Conservation (phyloP, 2,797 vertebrate genomes). For the Zonotrichia albicollis region DNA sequence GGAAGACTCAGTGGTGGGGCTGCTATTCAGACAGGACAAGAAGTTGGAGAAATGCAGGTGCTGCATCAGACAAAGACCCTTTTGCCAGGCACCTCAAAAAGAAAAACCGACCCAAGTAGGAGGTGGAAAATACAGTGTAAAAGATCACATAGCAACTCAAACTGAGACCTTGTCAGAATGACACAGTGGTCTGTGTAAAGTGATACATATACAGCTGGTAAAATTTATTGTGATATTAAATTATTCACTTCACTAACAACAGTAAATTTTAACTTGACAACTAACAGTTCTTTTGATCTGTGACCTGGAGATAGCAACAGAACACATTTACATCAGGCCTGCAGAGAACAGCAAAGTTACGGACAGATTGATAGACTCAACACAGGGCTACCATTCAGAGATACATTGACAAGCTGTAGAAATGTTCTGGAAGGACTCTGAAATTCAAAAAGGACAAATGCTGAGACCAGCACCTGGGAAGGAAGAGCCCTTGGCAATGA, state of each 20-base stretch:
- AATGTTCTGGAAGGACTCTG: not conserved
- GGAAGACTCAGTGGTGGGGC: not conserved
- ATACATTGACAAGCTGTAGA: not conserved
- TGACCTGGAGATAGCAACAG: not conserved
- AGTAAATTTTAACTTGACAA: not conserved
- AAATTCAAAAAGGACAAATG: not conserved
- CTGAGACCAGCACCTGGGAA: not conserved
- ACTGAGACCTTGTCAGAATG: not conserved
- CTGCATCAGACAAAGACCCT: not conserved
- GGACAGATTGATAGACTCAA: not conserved
- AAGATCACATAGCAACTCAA: not conserved
- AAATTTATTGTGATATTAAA: not conserved
- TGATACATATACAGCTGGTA: not conserved
- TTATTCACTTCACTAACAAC: not conserved
- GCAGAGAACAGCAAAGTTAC: not conserved
- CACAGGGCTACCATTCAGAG: not conserved
- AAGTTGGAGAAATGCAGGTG: not conserved
- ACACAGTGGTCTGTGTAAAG: not conserved
- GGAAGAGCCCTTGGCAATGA: not conserved
- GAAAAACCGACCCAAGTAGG: not conserved
- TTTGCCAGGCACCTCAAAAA: not conserved
- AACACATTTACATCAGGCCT: not conserved
- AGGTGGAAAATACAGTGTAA: not conserved
- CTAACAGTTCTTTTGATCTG: not conserved
- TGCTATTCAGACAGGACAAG: not conserved